Evolutionary conservation across 2,113 vertebrate species (phyloP).

Genomic region (Oriolus oriolus): DNA sequence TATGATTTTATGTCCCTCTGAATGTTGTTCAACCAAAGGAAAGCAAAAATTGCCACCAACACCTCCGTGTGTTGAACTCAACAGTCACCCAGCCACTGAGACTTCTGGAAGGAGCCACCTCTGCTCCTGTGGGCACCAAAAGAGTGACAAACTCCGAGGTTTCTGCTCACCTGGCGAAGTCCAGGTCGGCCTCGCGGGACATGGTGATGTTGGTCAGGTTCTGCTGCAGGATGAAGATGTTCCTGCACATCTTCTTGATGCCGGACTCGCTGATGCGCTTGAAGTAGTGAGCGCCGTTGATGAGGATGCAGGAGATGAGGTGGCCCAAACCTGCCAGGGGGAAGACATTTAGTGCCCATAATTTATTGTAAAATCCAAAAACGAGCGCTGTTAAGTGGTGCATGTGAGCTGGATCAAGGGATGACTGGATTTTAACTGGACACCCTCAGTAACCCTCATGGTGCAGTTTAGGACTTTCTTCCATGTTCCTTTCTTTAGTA

Average conservation of each 20-base stretch:
- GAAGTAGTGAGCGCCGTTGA: constrained; percentile 98
- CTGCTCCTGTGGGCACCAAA: accelerated
- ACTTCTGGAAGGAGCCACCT: background rate
- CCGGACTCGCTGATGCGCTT: constrained; percentile 97
- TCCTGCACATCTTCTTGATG: constrained; percentile 99
- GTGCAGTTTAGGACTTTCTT: background rate
- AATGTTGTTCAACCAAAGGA: accelerated
- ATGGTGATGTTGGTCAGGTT: constrained; percentile 99
- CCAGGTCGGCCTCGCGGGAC: constrained; percentile 95
- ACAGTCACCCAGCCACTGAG: accelerated
- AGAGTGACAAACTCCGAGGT: accelerated
- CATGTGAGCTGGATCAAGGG: background rate
- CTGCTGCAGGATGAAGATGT: constrained; percentile 98
- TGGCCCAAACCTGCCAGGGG: constrained; percentile 86
- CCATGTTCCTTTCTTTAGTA: background rate
- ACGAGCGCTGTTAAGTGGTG: background rate
- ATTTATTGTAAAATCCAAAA: background rate
- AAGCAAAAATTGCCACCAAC: accelerated
- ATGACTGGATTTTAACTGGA: background rate
- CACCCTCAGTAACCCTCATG: background rate
- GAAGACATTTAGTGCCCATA: background rate
- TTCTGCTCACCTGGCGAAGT: constrained; percentile 87
- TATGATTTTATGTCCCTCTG: accelerated
- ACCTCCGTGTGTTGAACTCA: accelerated
- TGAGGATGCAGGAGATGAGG: constrained; percentile 96